Percentiles rank a stretch among this genome's conserved stretches.
These are phyloP conservation scores for Punctoribates punctum DNA, from an alignment of 2,888 invertebrate genomes.

Conservation along the genomic window DNA sequence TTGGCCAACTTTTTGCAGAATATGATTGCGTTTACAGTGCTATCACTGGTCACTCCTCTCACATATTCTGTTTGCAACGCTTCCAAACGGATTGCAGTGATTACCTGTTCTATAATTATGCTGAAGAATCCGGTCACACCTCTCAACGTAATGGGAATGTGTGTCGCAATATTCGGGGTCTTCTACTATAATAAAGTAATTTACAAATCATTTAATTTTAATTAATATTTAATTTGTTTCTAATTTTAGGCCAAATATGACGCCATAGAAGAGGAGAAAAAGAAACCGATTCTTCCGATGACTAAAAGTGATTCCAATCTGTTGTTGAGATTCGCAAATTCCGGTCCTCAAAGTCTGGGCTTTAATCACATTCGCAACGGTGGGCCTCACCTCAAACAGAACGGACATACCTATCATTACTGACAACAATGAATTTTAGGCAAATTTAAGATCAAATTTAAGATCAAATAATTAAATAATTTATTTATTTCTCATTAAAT, in stretches of 20 bases:
- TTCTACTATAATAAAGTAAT: slow-evolving; percentile 78
- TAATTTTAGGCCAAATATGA: slow-evolving; percentile 66
- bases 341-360: slow-evolving; percentile 20
- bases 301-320: slow-evolving; percentile 46
- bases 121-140: slow-evolving; percentile 86
- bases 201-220: slow-evolving; percentile 35
- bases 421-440: neutral
- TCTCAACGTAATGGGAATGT: slow-evolving; percentile 83
- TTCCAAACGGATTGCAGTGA: slow-evolving; percentile 87
- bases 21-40: slow-evolving; percentile 86
- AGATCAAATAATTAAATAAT: neutral
- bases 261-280: slow-evolving; percentile 59
- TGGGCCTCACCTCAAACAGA: neutral
- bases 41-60: slow-evolving; percentile 82
- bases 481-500: too few species aligned
- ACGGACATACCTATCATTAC: neutral
- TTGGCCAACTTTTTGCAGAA: slow-evolving; percentile 90
- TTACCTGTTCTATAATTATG: slow-evolving; percentile 75
- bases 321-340: slow-evolving; percentile 42
- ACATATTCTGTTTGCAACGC: slow-evolving; percentile 94
- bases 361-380: slow-evolving; percentile 6
- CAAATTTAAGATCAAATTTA: too few species aligned
- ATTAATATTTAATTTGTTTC: neutral
- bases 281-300: slow-evolving; percentile 60
- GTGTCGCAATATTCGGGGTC: slow-evolving; percentile 81